phyloP scores from a whole-genome alignment of 2,797 vertebrate species.

The Onychomys torridus region DNA sequence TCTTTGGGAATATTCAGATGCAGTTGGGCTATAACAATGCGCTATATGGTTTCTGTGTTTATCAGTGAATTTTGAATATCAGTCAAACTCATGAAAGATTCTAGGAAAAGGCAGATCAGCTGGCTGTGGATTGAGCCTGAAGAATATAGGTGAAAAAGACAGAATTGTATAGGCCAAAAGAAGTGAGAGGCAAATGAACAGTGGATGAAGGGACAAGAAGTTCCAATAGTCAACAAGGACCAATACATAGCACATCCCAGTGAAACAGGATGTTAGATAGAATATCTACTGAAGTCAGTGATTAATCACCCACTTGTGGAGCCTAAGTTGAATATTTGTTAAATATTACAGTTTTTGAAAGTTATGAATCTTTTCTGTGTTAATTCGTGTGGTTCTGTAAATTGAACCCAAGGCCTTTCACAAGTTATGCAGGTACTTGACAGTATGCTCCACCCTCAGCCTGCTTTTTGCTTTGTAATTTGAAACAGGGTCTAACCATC shows the following conservation, averaged over 20 bases:
- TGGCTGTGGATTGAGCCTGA: neutral
- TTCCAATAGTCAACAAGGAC: neutral
- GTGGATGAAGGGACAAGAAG: neutral
- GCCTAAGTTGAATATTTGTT: neutral
- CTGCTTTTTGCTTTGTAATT: neutral
- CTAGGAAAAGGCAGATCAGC: neutral
- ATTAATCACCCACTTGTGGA: neutral
- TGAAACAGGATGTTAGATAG: neutral
- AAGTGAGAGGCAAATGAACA: neutral
- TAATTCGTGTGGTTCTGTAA: neutral
- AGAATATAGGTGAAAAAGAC: neutral
- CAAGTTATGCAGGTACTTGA: neutral
- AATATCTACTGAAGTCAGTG: neutral
- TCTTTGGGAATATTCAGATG: neutral
- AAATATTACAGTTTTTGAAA: neutral
- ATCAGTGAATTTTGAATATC: neutral
- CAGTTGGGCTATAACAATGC: too few relatives aligned
- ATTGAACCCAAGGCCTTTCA: neutral
- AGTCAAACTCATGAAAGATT: neutral
- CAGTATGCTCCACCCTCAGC: too few relatives aligned
- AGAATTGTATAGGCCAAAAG: neutral
- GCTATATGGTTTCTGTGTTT: neutral
- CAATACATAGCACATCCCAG: neutral
- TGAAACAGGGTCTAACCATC: neutral
- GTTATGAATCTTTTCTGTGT: neutral